Evolutionary conservation across 2,888 invertebrate species (phyloP).

Genomic region (Lithosia quadra): DNA sequence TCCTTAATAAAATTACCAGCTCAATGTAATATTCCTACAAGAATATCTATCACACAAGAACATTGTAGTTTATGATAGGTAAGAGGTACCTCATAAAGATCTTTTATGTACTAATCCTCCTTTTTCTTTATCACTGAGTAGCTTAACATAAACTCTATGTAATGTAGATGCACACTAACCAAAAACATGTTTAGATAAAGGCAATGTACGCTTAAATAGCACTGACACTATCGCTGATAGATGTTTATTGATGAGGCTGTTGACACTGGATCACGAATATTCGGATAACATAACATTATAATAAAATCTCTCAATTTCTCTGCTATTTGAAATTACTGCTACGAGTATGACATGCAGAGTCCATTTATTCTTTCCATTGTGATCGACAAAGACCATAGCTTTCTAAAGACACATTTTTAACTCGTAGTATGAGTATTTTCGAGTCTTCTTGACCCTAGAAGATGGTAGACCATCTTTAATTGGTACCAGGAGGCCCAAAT

Average conservation of each 20-base stretch:
- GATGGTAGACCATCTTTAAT: too few species aligned
- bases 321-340: background rate
- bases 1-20: constrained; percentile 18
- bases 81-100: constrained; percentile 46
- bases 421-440: too few species aligned
- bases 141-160: constrained; percentile 40
- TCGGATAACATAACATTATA: background rate
- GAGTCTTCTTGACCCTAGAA: too few species aligned
- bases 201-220: constrained; percentile 27
- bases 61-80: constrained; percentile 44
- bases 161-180: constrained; percentile 39
- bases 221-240: constrained; percentile 31
- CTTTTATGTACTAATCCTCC: constrained; percentile 37
- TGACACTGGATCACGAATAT: constrained; percentile 26
- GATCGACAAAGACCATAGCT: too few species aligned
- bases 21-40: constrained; percentile 25
- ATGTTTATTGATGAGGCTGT: constrained; percentile 42
- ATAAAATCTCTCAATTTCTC: constrained; percentile 5
- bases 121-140: constrained; percentile 40
- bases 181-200: constrained; percentile 40
- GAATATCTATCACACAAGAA: constrained; percentile 36
- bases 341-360: too few species aligned
- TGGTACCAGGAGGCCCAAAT: too few species aligned
- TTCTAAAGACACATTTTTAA: too few species aligned
- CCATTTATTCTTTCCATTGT: too few species aligned